Conservation (phyloP, 1,140 invertebrate genomes). For the Drosophila novamexicana region DNA sequence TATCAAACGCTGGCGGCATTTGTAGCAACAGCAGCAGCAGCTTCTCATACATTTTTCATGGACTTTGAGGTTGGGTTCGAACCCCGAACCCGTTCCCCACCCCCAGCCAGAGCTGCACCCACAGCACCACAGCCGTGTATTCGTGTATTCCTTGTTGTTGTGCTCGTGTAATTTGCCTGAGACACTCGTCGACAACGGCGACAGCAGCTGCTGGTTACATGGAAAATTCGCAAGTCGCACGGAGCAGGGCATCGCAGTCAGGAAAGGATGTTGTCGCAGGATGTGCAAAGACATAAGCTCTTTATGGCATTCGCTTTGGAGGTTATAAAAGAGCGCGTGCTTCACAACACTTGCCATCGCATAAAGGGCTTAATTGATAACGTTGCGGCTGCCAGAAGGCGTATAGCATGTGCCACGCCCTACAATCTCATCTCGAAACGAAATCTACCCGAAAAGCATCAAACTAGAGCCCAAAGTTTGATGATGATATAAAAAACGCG, state of each 20-base stretch:
- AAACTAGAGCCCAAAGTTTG: constrained; percentile 18
- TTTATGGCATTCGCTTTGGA: constrained; percentile 57
- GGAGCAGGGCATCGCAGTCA: not conserved
- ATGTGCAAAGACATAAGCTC: constrained; percentile 70
- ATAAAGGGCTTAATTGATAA: constrained; percentile 70
- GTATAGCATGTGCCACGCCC: constrained; percentile 11
- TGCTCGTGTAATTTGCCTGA: constrained; percentile 51
- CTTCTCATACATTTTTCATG: constrained; percentile 64
- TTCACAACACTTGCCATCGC: constrained; percentile 46
- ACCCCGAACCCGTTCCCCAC: no score
- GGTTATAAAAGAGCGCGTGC: constrained; percentile 60
- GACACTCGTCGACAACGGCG: constrained; percentile 17
- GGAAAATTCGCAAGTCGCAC: constrained; percentile 54
- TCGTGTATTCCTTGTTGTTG: constrained; percentile 11
- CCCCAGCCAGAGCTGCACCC: not conserved
- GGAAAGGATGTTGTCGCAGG: constrained; percentile 39
- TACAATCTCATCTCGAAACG: not conserved
- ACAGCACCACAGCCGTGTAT: constrained; percentile 24
- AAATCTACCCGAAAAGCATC: constrained; percentile 4
- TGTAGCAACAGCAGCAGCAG: constrained; percentile 2
- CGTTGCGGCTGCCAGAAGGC: constrained; percentile 34
- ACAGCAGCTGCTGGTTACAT: constrained; percentile 62
- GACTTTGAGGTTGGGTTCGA: constrained; percentile 19
- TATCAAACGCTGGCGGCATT: constrained; percentile 41
- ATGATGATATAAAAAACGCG: constrained; percentile 30